Conservation (phyloP, 2,797 vertebrate species). For the Leucoraja ocellata region DNA sequence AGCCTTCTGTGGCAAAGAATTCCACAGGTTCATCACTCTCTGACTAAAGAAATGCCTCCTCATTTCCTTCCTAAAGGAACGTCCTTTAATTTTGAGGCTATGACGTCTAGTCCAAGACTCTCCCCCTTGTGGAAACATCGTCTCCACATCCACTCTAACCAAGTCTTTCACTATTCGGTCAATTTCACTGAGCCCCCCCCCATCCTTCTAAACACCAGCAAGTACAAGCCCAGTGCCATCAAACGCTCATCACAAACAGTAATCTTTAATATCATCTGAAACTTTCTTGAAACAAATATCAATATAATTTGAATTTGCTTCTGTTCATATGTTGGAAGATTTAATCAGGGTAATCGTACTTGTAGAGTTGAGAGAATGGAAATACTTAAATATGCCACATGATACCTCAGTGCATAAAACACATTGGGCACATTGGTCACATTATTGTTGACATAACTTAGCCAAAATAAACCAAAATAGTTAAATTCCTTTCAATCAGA, state of each 20-base stretch:
- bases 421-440: neutral
- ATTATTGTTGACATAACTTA: neutral
- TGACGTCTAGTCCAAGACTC: too few species aligned
- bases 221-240: too few species aligned
- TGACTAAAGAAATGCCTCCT: too few species aligned
- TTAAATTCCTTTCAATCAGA: slow-evolving; percentile 1
- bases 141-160: too few species aligned
- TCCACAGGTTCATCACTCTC: too few species aligned
- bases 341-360: neutral
- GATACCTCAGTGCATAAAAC: neutral
- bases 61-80: too few species aligned
- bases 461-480: neutral
- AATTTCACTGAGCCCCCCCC: too few species aligned
- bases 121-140: too few species aligned
- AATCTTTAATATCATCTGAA: neutral
- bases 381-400: neutral
- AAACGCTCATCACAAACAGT: neutral
- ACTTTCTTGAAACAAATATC: neutral
- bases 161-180: too few species aligned
- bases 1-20: too few species aligned
- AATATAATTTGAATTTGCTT: neutral
- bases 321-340: neutral
- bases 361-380: neutral
- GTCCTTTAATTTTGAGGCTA: too few species aligned
- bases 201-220: too few species aligned